Evolutionary conservation across 2,113 vertebrate genomes (phyloP).

Genomic region (Scalopus aquaticus): DNA sequence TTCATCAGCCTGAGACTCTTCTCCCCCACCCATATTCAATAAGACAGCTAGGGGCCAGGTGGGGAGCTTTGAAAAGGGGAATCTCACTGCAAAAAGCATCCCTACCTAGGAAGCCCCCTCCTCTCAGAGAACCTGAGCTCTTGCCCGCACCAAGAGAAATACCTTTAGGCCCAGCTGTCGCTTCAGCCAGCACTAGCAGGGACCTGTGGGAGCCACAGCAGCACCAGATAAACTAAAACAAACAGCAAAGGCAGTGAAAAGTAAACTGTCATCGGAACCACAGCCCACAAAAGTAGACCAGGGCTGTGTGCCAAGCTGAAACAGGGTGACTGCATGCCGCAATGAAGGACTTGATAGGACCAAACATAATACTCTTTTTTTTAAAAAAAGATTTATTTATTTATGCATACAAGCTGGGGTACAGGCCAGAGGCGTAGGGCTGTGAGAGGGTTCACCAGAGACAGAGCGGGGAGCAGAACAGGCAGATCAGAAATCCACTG

Average conservation of each 20-base stretch:
- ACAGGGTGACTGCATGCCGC: not conserved
- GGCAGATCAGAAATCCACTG: too few relatives aligned
- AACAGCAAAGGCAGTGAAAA: not conserved
- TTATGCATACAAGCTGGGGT: too few relatives aligned
- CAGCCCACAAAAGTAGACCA: not conserved
- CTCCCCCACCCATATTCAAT: not conserved
- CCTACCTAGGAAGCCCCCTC: not conserved
- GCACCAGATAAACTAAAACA: not conserved
- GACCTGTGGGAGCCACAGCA: not conserved
- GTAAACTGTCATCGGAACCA: not conserved
- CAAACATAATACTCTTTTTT: not conserved
- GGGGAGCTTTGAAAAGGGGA: not conserved
- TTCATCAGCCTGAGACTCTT: not conserved
- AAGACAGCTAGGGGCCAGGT: not conserved
- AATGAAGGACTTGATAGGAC: not conserved
- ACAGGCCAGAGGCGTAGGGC: too few relatives aligned
- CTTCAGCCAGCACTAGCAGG: not conserved
- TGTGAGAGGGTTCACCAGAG: too few relatives aligned
- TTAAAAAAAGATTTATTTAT: too few relatives aligned
- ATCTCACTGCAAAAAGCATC: not conserved
- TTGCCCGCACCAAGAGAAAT: not conserved
- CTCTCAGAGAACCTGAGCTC: not conserved
- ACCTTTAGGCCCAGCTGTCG: not conserved
- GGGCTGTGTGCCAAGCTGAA: not conserved
- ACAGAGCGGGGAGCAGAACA: too few relatives aligned